phyloP scores from a whole-genome alignment of 2,113 vertebrate genomes.

The Zapus hudsonius region DNA sequence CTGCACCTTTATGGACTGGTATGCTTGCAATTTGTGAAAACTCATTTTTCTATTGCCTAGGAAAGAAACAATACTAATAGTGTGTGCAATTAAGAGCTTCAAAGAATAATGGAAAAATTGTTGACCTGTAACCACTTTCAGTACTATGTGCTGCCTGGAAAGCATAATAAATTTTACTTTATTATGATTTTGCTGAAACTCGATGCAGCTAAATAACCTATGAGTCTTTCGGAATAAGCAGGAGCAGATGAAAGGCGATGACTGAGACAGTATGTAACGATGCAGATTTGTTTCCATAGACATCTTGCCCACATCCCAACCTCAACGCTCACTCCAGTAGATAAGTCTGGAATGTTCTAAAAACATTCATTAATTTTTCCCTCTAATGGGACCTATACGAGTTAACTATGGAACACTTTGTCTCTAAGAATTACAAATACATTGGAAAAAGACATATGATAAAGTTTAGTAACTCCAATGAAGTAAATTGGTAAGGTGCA shows the following conservation, averaged over 20 bases:
- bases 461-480: not conserved
- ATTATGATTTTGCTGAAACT: not conserved
- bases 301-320: not conserved
- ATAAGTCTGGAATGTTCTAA: not conserved
- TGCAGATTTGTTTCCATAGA: not conserved
- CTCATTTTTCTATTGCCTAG: constrained; percentile 64
- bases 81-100: constrained; percentile 73
- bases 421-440: not conserved
- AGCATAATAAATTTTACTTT: constrained; percentile 61
- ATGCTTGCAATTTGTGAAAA: constrained; percentile 64
- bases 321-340: not conserved
- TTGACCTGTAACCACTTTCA: constrained; percentile 68
- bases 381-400: not conserved
- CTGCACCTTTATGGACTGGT: constrained; percentile 65
- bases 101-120: constrained; percentile 71
- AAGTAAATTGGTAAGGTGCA: not conserved
- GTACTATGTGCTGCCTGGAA: constrained; percentile 46
- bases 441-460: not conserved
- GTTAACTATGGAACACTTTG: not conserved
- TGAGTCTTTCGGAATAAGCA: not conserved
- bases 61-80: constrained; percentile 75
- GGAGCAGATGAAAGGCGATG: not conserved
- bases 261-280: not conserved
- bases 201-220: constrained; percentile 3
- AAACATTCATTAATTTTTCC: not conserved